Base-by-base conservation (phyloP, 2,797 vertebrate genomes). In the Amblyopsis hoosieri region DNA sequence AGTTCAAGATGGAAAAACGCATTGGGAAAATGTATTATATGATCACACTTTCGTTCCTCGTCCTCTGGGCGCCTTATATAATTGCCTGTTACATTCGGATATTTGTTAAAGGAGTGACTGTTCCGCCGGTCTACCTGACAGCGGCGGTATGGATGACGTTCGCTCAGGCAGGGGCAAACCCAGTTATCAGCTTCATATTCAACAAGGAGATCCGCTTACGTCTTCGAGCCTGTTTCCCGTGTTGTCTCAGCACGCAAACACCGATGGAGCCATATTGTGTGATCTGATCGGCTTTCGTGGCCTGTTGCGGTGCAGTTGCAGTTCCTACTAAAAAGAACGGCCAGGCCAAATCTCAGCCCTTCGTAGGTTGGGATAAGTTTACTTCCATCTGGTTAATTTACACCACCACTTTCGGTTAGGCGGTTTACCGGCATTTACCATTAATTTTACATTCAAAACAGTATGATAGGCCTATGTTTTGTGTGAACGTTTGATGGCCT, bases 11-110 rank as follows among this genome's bases (percentile, higher is more conserved):
- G 78, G 97, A 99, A 89, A 98, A 98, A 56, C 92, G 96, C 71
- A 94, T 98, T 75, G 95, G 97, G 81, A 96, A 95, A 92, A 98
- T 98, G 96, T 98, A 94, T 90, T 98, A 98, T 85, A 94, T 97
- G 88, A 94, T 98, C 85, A 98, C 96, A 3, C 91, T 98, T 78
- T 87, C 94, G 57, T 98, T 98, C 81, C 85, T 98, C 62, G 72
- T 97, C 1, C 92, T 98, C 69, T 99, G 97, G 97, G 94, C 94
- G 11, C 97, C 97, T 0, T 99, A 98, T 65, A 94, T 97, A 14
- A 92, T 95, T 84, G 93, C 95, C 72, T 98, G 96, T 74, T 99
- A 96, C 85, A 86, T 95, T 86, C 92, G 96, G 37, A 95, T 98
- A 84, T 93, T 98, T 76, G 91, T 95, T 79, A 94, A 92, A 58